These are phyloP conservation scores for Callyntrura guangdongensis DNA, from an alignment of 2,888 invertebrate genomes.

Conservation along the genomic window DNA sequence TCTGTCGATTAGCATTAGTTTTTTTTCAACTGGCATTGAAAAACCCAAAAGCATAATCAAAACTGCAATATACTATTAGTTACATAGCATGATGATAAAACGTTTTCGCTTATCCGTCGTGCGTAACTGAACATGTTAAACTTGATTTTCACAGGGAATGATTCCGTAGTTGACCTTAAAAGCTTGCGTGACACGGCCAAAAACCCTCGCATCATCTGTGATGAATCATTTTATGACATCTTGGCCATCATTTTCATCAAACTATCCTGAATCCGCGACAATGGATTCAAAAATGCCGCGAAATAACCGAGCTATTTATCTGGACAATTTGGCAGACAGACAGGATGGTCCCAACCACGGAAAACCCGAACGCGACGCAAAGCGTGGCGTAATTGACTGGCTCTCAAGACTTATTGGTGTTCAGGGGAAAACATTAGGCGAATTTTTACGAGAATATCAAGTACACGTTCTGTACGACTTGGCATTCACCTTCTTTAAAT, in stretches of 20 bases:
- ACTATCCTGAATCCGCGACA: neutral
- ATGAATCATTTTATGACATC: conserved; percentile 52
- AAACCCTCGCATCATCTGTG: conserved; percentile 39
- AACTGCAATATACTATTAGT: too few relatives aligned
- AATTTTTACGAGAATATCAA: conserved; percentile 84
- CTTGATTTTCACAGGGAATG: conserved; percentile 16
- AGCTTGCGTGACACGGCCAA: conserved; percentile 60
- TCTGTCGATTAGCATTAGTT: too few relatives aligned
- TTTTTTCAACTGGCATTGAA: too few relatives aligned
- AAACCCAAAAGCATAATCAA: too few relatives aligned
- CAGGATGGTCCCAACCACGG: conserved; percentile 68
- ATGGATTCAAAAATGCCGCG: conserved; percentile 8
- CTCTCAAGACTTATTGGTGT: conserved; percentile 83
- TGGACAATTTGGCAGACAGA: conserved; percentile 65
- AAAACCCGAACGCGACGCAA: conserved; percentile 63
- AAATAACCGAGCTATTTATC: conserved; percentile 52
- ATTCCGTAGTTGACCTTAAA: conserved; percentile 32
- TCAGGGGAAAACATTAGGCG: conserved; percentile 84
- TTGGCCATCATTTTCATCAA: conserved; percentile 39
- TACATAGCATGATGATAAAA: neutral
- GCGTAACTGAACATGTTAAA: neutral
- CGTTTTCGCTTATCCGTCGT: neutral
- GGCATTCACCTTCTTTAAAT: conserved; percentile 84
- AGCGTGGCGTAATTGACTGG: conserved; percentile 83
- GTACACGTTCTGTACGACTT: conserved; percentile 84